Percentiles rank a stretch among this genome's conserved stretches.
Conservation (phyloP, 2,797 vertebrate genomes). For the Zalophus californianus region DNA sequence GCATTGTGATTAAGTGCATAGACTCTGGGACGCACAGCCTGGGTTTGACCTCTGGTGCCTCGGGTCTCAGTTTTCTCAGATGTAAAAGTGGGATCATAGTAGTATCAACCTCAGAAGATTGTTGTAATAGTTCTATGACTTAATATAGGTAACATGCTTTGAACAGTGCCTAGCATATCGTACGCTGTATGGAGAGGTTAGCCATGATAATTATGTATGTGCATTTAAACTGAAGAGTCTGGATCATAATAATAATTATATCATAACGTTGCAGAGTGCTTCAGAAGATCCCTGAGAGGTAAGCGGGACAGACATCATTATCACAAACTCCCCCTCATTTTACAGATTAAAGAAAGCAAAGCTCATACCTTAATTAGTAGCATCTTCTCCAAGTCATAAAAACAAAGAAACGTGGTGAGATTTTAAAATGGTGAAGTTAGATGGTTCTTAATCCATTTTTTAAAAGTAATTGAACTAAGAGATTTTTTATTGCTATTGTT, state of each 20-base stretch:
- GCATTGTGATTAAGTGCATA: neutral
- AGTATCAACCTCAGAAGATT: neutral
- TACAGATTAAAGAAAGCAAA: conserved; percentile 9
- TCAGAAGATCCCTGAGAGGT: neutral
- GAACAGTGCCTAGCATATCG: neutral
- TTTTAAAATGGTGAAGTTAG: neutral
- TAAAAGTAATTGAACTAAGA: neutral
- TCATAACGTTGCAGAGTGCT: neutral
- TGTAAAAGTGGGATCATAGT: neutral
- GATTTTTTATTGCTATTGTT: neutral
- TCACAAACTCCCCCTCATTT: neutral
- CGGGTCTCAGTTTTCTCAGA: neutral
- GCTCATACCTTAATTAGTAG: conserved; percentile 34
- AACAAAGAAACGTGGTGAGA: neutral
- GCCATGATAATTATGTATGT: neutral
- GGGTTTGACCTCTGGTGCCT: neutral
- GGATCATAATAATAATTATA: neutral
- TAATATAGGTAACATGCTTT: neutral
- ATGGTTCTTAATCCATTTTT: neutral
- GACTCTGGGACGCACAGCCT: neutral
- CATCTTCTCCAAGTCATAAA: neutral
- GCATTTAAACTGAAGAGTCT: neutral
- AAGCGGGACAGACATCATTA: neutral
- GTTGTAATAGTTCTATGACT: neutral
- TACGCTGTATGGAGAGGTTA: neutral